Percentiles rank a stretch among this genome's conserved stretches.
phyloP scores from a whole-genome alignment of 1,140 invertebrate species.

The Drepana arcuata region DNA sequence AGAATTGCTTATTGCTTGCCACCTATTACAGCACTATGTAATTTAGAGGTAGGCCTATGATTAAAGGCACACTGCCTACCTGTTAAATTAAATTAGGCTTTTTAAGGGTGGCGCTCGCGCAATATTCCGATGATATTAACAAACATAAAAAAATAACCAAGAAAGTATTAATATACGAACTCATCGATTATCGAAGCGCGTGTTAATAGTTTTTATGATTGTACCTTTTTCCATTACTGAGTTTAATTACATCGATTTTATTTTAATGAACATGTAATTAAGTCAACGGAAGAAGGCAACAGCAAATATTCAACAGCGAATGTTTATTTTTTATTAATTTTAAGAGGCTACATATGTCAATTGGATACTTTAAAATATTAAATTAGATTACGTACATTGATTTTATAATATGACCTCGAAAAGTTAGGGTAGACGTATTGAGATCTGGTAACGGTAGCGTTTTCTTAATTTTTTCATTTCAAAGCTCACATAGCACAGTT shows the following conservation, averaged over 20 bases:
- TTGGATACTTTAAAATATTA: too few species aligned
- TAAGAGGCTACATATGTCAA: too few species aligned
- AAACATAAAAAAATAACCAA: slow-evolving; percentile 41
- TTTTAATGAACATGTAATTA: too few species aligned
- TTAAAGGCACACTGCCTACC: slow-evolving; percentile 67
- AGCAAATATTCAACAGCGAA: too few species aligned
- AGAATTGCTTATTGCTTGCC: slow-evolving; percentile 62
- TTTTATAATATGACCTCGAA: too few species aligned
- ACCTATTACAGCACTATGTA: slow-evolving; percentile 62
- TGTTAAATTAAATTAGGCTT: slow-evolving; percentile 72
- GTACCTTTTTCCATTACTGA: slow-evolving; percentile 29
- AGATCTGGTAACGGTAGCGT: too few species aligned
- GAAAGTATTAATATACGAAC: slow-evolving; percentile 46
- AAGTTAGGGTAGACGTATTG: too few species aligned
- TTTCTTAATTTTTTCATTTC: too few species aligned
- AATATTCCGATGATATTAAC: slow-evolving; percentile 41
- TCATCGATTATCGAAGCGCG: slow-evolving; percentile 47
- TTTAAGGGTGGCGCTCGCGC: slow-evolving; percentile 60
- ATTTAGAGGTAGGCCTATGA: slow-evolving; percentile 66
- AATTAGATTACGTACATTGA: too few species aligned
- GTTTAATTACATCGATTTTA: slow-evolving; percentile 16
- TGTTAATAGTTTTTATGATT: slow-evolving; percentile 55
- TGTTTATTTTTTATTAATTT: too few species aligned
- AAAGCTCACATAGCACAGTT: too few species aligned
- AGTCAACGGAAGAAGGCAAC: too few species aligned